phyloP scores from a whole-genome alignment of 2,113 vertebrate genomes.

The Chionomys nivalis region DNA sequence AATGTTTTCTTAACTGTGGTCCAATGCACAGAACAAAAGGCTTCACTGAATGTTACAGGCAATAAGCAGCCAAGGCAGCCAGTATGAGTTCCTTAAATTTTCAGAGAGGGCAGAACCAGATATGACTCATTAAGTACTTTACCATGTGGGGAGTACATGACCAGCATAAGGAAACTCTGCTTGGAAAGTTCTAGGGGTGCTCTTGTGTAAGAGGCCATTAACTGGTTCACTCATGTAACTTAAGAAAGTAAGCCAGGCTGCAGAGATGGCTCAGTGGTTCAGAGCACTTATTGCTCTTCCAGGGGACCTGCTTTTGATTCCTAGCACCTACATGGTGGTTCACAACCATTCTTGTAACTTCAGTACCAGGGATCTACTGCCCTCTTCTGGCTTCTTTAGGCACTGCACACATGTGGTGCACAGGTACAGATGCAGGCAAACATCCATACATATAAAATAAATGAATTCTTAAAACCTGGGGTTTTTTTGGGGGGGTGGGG shows the following conservation, averaged over 20 bases:
- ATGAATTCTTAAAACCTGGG: neutral
- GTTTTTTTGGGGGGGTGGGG: neutral
- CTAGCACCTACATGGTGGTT: neutral
- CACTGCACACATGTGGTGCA: neutral
- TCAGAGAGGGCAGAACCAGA: neutral
- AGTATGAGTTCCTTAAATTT: neutral
- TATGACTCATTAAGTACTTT: neutral
- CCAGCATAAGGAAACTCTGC: neutral
- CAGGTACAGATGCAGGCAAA: neutral
- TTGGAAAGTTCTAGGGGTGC: neutral
- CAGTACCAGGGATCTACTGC: neutral
- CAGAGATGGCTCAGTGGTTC: neutral
- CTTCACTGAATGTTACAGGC: neutral
- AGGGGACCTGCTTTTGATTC: neutral
- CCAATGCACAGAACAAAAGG: neutral
- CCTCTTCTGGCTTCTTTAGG: neutral
- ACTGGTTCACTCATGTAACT: neutral
- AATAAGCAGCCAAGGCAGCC: neutral
- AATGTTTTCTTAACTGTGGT: slow-evolving; percentile 5
- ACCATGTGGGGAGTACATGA: fast-evolving
- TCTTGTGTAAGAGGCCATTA: fast-evolving
- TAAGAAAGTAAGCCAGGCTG: slow-evolving; percentile 46
- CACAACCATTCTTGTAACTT: neutral
- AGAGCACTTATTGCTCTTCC: neutral
- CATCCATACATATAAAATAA: neutral